These are phyloP conservation scores for Saturnia japonica DNA, from an alignment of 2,888 invertebrate genomes.

Conservation along the genomic window DNA sequence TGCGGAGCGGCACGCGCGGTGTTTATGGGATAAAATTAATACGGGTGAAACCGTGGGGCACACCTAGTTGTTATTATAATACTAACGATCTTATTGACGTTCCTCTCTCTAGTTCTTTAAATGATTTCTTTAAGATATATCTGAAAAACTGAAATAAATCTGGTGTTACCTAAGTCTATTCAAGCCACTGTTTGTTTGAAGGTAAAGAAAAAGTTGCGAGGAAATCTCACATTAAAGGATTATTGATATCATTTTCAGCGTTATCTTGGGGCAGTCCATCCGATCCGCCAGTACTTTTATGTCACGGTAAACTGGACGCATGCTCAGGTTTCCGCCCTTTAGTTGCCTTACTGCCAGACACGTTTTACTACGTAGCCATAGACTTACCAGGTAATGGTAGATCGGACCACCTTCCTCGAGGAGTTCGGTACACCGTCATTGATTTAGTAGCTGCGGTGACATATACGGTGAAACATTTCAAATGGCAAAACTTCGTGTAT, in stretches of 20 bases:
- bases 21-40: too few relatives aligned
- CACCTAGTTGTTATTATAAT: too few relatives aligned
- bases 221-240: neutral
- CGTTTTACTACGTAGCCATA: conserved; percentile 57
- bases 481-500: conserved; percentile 58
- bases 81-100: too few relatives aligned
- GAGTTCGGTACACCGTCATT: conserved; percentile 45
- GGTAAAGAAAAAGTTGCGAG: too few relatives aligned
- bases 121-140: too few relatives aligned
- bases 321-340: conserved; percentile 82
- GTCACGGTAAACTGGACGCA: conserved; percentile 84
- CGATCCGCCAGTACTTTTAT: conserved; percentile 75
- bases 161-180: too few relatives aligned
- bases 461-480: conserved; percentile 51
- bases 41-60: too few relatives aligned
- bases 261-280: conserved; percentile 81
- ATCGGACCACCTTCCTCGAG: conserved; percentile 76
- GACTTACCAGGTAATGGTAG: conserved; percentile 84
- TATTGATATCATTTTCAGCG: conserved; percentile 55
- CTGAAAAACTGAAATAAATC: too few relatives aligned
- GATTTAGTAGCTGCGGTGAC: conserved; percentile 54
- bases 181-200: too few relatives aligned
- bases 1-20: too few relatives aligned
- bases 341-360: conserved; percentile 72
- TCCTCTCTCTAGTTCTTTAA: too few relatives aligned